phyloP scores from a whole-genome alignment of 2,888 invertebrate genomes.

The Drosophila parthenogenetica region DNA sequence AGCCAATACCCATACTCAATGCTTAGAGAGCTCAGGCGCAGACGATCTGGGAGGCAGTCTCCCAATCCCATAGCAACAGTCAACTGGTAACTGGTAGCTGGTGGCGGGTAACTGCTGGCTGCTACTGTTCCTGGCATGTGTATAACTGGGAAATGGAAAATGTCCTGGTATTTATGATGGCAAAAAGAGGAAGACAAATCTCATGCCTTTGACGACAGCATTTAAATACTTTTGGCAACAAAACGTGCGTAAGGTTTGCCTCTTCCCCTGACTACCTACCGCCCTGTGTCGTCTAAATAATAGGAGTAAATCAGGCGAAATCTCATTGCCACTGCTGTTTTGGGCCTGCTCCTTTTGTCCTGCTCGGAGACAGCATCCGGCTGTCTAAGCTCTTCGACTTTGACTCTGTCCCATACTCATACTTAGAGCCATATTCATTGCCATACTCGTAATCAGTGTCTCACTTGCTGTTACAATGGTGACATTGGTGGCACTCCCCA shows the following conservation, averaged over 20 bases:
- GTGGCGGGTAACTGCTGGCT: constrained; percentile 6
- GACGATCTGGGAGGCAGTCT: constrained; percentile 31
- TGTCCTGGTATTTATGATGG: constrained; percentile 24
- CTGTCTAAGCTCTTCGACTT: constrained; percentile 40
- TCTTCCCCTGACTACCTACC: background rate
- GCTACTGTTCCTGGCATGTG: constrained; percentile 48
- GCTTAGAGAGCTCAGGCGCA: constrained; percentile 38
- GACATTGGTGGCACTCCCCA: constrained; percentile 39
- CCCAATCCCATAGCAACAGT: constrained; percentile 5
- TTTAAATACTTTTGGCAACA: constrained; percentile 76
- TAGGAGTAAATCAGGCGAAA: constrained; percentile 48
- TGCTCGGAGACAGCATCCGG: constrained; percentile 27
- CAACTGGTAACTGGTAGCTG: constrained; percentile 7
- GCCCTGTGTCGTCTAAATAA: constrained; percentile 14
- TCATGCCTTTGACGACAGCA: constrained; percentile 66
- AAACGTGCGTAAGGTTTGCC: constrained; percentile 43
- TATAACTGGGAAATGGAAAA: constrained; percentile 43
- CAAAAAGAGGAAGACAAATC: constrained; percentile 27
- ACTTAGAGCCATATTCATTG: background rate
- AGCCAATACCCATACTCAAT: constrained; percentile 35
- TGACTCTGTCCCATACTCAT: constrained; percentile 9
- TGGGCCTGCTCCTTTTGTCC: background rate
- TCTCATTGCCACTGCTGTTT: constrained; percentile 40
- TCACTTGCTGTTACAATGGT: constrained; percentile 29
- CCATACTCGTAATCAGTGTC: constrained; percentile 7